Percentiles rank a stretch among this genome's conserved stretches.
These are phyloP conservation scores for Rhincodon typus DNA, from an alignment of 2,797 vertebrate species.

Conservation along the genomic window DNA sequence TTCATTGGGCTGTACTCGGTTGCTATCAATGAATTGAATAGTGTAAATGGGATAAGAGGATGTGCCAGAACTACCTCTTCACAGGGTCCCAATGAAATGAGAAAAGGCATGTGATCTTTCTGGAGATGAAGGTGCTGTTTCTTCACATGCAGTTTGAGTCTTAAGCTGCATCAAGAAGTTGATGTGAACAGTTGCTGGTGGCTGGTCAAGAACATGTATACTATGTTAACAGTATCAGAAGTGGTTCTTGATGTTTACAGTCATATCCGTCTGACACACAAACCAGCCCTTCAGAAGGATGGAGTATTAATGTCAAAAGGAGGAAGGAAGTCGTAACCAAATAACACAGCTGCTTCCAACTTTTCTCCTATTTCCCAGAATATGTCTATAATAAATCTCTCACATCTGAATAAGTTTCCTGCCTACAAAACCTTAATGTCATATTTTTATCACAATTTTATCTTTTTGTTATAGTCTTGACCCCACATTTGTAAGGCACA, in stretches of 20 bases:
- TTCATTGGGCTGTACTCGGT: neutral
- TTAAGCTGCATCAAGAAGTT: neutral
- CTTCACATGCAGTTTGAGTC: neutral
- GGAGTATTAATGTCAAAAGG: neutral
- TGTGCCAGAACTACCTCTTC: neutral
- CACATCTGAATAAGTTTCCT: neutral
- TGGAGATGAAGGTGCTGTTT: neutral
- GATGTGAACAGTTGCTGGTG: neutral
- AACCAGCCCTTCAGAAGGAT: neutral
- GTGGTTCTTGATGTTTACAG: neutral
- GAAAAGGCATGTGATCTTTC: neutral
- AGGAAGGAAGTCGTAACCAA: neutral
- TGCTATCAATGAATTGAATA: neutral
- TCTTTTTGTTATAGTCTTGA: neutral
- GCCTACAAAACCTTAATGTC: neutral
- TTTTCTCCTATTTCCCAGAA: neutral
- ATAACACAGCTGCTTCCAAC: constrained; percentile 12
- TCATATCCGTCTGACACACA: neutral
- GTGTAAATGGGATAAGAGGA: neutral
- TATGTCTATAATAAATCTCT: constrained; percentile 10
- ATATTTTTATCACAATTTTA: neutral
- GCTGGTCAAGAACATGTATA: neutral
- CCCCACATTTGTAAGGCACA: neutral
- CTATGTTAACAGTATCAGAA: neutral
- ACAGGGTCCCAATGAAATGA: neutral